Base-by-base conservation (phyloP, 2,113 vertebrate genomes). In the Meriones unguiculatus region DNA sequence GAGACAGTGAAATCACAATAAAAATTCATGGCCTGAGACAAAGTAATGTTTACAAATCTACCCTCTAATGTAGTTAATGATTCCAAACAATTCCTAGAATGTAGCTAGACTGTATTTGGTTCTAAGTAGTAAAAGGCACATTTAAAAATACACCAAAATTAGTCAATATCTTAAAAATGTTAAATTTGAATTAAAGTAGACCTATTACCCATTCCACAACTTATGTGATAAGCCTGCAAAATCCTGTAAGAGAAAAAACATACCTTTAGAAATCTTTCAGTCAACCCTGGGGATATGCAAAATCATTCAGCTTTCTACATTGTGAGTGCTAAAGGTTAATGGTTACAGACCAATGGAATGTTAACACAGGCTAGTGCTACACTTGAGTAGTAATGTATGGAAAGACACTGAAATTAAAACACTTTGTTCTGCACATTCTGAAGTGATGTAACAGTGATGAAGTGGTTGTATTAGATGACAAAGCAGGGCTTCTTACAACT, bases 381-480 rank as follows among this genome's bases (percentile, higher is more conserved):
- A 0, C 97, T 98, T 98, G 98, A 97, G 98, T 98, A 98, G 98
- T 98, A 98, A 98, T 93, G 98, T 97, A 98, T 99, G 98, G 96
- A 96, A 98, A 98, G 97, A 99, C 98, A 98, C 93, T 97, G 98
- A 98, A 98, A 99, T 98, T 98, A 98, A 98, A 98, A 98, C 98
- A 98, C 30, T 98, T 98, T 87, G 82, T 97, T 98, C 97, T 98
- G 98, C 95, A 98, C 87, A 92, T 95, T 97, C 85, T 87, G 93
- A 97, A 89, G 93, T 96, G 95, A 95, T 94, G 97, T 98, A 98
- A 98, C 96, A 96, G 92, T 22, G 95, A 94, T 98, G 97, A 93
- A 91, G 95, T 92, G 96, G 96, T 98, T 97, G 97, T 95, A 97
- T 98, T 96, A 97, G 87, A 97, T 97, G 97, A 90, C 76, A 98